Conservation (phyloP, 1,140 invertebrate genomes). For the Chelonus insularis region DNA sequence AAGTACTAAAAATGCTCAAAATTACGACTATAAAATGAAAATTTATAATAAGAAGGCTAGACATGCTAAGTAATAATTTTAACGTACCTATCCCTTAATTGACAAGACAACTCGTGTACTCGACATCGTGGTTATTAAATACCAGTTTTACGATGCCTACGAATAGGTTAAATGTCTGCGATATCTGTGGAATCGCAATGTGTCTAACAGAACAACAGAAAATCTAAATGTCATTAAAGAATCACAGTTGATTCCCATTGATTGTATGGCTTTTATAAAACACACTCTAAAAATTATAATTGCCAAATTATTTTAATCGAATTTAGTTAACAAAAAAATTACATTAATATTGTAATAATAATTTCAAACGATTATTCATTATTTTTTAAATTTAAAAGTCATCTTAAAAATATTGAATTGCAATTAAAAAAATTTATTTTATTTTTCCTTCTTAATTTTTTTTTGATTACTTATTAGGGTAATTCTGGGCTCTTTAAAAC, state of each 20-base stretch:
- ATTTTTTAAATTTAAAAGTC: too few relatives aligned
- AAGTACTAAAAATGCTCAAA: slow-evolving; percentile 3
- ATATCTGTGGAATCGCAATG: slow-evolving; percentile 20
- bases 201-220: slow-evolving; percentile 7
- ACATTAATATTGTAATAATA: too few relatives aligned
- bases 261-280: too few relatives aligned
- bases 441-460: too few relatives aligned
- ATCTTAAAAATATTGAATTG: too few relatives aligned
- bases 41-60: neutral
- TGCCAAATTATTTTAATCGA: too few relatives aligned
- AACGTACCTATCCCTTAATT: slow-evolving; percentile 16
- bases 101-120: slow-evolving; percentile 9
- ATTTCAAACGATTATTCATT: too few relatives aligned
- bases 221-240: slow-evolving; percentile 3
- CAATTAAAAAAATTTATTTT: too few relatives aligned
- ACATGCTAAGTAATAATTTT: slow-evolving; percentile 1
- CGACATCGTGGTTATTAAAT: slow-evolving; percentile 17
- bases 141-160: slow-evolving; percentile 8
- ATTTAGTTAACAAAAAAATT: too few relatives aligned
- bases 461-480: too few relatives aligned
- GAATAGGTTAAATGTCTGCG: neutral
- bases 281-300: too few relatives aligned
- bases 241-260: neutral
- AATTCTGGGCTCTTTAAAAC: too few relatives aligned
- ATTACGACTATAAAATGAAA: neutral